Conservation (phyloP, 2,888 invertebrate genomes). For the Aleiodes alternator region DNA sequence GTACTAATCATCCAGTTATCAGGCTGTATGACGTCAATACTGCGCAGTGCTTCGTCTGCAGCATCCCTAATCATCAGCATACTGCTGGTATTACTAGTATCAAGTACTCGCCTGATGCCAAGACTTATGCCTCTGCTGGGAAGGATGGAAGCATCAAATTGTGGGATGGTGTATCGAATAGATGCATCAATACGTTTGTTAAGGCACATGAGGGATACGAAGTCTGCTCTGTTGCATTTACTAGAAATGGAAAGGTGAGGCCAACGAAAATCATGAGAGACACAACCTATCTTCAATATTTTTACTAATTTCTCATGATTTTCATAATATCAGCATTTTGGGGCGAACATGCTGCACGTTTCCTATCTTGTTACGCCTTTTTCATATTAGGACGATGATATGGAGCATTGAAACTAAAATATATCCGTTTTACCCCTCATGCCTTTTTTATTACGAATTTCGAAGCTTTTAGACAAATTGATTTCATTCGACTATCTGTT, state of each 20-base stretch:
- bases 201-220: constrained; percentile 96
- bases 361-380: too few species aligned
- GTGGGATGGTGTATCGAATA: constrained; percentile 97
- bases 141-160: constrained; percentile 96
- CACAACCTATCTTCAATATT: too few species aligned
- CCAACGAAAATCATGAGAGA: too few species aligned
- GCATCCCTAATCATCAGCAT: constrained; percentile 91
- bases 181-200: constrained; percentile 94
- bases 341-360: too few species aligned
- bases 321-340: too few species aligned
- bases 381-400: too few species aligned
- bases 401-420: too few species aligned
- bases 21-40: constrained; percentile 97
- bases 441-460: too few species aligned
- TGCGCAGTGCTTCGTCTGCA: constrained; percentile 95
- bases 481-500: too few species aligned
- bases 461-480: too few species aligned
- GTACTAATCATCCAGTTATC: constrained; percentile 93
- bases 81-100: constrained; percentile 86
- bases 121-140: constrained; percentile 89
- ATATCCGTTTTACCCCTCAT: too few species aligned
- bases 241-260: constrained; percentile 93
- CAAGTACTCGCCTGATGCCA: constrained; percentile 85
- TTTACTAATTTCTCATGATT: too few species aligned
- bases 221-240: constrained; percentile 95